Evolutionary conservation across 2,888 invertebrate species (phyloP), one percentile per base, ranked within the genome.

Genomic region (Vanessa cardui): DNA sequence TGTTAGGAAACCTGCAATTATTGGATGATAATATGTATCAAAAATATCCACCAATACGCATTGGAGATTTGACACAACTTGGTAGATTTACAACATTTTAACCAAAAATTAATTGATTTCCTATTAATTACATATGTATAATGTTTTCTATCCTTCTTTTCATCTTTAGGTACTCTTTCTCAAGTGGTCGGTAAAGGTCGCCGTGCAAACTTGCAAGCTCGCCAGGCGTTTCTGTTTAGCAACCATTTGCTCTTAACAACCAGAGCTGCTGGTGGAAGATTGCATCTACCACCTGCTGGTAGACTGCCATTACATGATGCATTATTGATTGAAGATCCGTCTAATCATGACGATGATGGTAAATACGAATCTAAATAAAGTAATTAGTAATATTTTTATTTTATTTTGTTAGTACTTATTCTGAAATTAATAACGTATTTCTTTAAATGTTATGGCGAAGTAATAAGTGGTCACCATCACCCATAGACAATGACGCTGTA

Each of bases 221-320:
- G 98, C 0, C 98, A 98, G 83, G 97, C 98, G 74, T 98, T 97
- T 83, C 94, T 98, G 21, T 98, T 98, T 90, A 97, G 98, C 72
- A 98, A 98, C 92, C 97, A 98, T 85, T 93, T 98, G 74, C 95
- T 98, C 73, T 93, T 98, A 60, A 96, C 97, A 1, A 98, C 97
- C 3, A 94, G 96, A 65, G 96, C 96, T 0, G 94, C 97, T 1
- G 97, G 96, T 66, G 98, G 98, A 6, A 94, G 97, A 68, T 94
- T 98, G n/a, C 98, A 97, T 85, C 93, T 98, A 26, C 96, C 97
- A n/a, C 95, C 96, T 12, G 94, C 96, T 61, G 98, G 97, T 0
- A 95, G 96, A 79, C 95, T 98, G 75, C 95, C 97, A 0, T 90
- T 98, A 50, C 96, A 96, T 46, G 97, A 98, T 78, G 97, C 97